These are phyloP conservation scores for Tupiocoris notatus DNA, from an alignment of 2,888 invertebrate genomes.

Conservation along the genomic window DNA sequence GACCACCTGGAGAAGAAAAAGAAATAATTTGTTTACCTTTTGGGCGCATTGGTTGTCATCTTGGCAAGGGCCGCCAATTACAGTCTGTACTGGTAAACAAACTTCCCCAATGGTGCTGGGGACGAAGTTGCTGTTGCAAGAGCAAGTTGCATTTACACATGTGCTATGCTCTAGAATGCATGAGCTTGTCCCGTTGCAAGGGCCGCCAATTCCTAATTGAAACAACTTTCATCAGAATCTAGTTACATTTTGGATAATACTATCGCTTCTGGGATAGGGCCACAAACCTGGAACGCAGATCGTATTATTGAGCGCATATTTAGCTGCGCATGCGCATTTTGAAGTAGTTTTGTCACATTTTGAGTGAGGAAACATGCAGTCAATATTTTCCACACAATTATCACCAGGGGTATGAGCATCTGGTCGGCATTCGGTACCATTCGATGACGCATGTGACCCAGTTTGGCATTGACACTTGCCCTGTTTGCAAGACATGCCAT, in stretches of 20 bases:
- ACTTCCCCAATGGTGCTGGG: not conserved
- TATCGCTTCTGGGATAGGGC: too few relatives aligned
- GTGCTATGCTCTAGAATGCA: constrained; percentile 18
- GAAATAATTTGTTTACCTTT: too few relatives aligned
- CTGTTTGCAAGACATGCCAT: constrained; percentile 22
- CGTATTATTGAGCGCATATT: constrained; percentile 27
- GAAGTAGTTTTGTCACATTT: constrained; percentile 26
- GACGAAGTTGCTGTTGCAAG: constrained; percentile 3
- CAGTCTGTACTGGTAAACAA: constrained; percentile 1
- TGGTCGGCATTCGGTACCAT: constrained; percentile 25
- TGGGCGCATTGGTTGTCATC: constrained; percentile 14
- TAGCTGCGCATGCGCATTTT: constrained; percentile 37
- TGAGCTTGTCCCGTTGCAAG: constrained; percentile 5
- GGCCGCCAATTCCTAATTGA: constrained; percentile 16
- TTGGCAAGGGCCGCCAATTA: constrained; percentile 14
- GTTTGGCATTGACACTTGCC: constrained; percentile 36
- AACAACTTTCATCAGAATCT: not conserved
- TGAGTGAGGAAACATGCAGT: constrained; percentile 43
- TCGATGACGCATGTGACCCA: constrained; percentile 36
- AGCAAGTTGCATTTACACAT: constrained; percentile 14
- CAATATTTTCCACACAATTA: constrained; percentile 40
- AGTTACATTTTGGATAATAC: too few relatives aligned
- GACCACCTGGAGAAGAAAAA: too few relatives aligned
- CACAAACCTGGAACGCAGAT: constrained; percentile 40
- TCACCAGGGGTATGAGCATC: constrained; percentile 22